Base-by-base conservation (phyloP, 2,113 vertebrate genomes). In the Rutilus rutilus region DNA sequence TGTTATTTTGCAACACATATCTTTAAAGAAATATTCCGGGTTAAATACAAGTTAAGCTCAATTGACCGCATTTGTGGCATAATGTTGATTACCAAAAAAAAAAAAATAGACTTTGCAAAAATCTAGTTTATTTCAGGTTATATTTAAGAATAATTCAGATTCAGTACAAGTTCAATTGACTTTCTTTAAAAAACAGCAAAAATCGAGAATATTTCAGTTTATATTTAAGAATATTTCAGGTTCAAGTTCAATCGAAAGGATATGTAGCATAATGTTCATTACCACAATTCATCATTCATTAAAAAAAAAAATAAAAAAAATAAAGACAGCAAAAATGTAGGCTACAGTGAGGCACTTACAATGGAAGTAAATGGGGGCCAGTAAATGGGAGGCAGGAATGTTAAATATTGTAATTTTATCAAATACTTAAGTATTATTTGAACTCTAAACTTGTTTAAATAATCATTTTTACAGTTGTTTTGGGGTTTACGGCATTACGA, bases 1-100 rank as follows among this genome's bases (percentile, higher is more conserved):
- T 86, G 80, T 76, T 69, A 88, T 84, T 86, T 79, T 62, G 65
- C 69, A 85, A 74, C 77, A 30, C 52, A 15, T 76, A 74, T 74
- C 2, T n/a, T 45, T 74, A 71, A 71, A 23, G 33, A 33, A 36
- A 36, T 19, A 39, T 73, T 73, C 12, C 1, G 11, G 69, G 23
- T 73, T 45, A n/a, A 73, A 21, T n/a, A 45, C 21, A 14, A 73
- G 36, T 23, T 71, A 23, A 71, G 12, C 39, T 74, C 39, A 47
- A 74, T 47, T 11, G 12, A n/a, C 10, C 15, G 5, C 21, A 47
- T n/a, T 47, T 45, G 4, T 21, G 8, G 19, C 6, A 71, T 42
- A 71, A n/a, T 42, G 19, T 71, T 75, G 5, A 74, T n/a, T 45
- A 45, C 4, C 11, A 45, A 9, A 73, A 73, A 6, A 10, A 11